These are phyloP conservation scores for Gisinianus flammeolus DNA, from an alignment of 2,888 invertebrate genomes.

Conservation along the genomic window DNA sequence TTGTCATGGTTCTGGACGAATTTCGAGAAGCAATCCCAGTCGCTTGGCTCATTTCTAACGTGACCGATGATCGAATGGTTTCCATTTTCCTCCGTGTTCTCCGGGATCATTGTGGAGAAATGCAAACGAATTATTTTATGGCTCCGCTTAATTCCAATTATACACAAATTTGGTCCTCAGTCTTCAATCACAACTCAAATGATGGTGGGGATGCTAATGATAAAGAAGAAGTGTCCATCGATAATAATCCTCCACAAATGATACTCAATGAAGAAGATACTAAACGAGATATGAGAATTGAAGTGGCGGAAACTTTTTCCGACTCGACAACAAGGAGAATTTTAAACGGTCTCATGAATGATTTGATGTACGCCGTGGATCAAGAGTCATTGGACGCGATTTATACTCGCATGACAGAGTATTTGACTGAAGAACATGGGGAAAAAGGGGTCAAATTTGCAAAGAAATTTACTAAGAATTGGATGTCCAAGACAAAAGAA, in stretches of 20 bases:
- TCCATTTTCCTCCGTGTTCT: constrained; percentile 46
- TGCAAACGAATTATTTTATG: constrained; percentile 45
- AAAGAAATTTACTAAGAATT: constrained; percentile 46
- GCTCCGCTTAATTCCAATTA: constrained; percentile 45
- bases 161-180: constrained; percentile 43
- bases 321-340: constrained; percentile 6
- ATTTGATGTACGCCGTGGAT: constrained; percentile 21
- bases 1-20: constrained; percentile 51
- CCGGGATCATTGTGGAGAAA: constrained; percentile 45
- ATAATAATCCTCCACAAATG: constrained; percentile 39
- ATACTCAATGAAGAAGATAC: constrained; percentile 50
- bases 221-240: neutral
- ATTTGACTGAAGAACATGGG: constrained; percentile 16
- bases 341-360: constrained; percentile 17
- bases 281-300: constrained; percentile 44
- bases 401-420: constrained; percentile 25
- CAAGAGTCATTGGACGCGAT: constrained; percentile 20
- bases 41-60: constrained; percentile 52
- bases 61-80: constrained; percentile 38
- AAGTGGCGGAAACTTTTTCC: constrained; percentile 46
- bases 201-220: no score
- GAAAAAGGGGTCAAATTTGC: constrained; percentile 35
- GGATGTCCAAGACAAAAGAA: constrained; percentile 44
- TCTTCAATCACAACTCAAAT: constrained; percentile 32
- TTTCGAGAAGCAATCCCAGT: constrained; percentile 54